A percentile compares a stretch with the other conserved stretches of the same genome.
Evolutionary conservation across 2,888 invertebrate species (phyloP).

Genomic region (Agrilus biguttatus): DNA sequence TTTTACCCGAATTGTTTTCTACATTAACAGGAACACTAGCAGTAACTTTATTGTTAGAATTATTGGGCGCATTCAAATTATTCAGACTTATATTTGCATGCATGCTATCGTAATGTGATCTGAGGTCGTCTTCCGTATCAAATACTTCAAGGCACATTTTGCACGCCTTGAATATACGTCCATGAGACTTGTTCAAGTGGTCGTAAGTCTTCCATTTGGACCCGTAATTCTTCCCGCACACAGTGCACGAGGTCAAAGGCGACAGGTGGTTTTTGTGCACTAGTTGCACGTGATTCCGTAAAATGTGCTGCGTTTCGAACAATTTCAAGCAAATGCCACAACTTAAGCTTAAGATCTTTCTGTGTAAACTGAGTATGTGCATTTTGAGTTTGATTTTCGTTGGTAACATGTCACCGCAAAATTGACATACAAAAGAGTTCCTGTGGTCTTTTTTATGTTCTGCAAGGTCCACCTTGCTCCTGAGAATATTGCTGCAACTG

Average conservation of each 20-base stretch:
- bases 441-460: constrained; percentile 38
- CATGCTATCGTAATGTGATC: constrained; percentile 31
- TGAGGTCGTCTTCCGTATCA: constrained; percentile 34
- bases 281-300: constrained; percentile 39
- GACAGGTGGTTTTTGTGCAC: constrained; percentile 34
- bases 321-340: constrained; percentile 43
- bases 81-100: constrained; percentile 18
- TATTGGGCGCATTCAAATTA: constrained; percentile 1
- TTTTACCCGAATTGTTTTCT: background rate
- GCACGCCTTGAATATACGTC: constrained; percentile 40
- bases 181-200: constrained; percentile 43
- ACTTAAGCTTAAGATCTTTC: constrained; percentile 39
- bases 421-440: constrained; percentile 39
- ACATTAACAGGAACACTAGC: background rate
- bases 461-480: constrained; percentile 36
- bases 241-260: constrained; percentile 38
- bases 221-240: constrained; percentile 44
- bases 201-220: constrained; percentile 45
- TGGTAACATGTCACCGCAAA: constrained; percentile 41
- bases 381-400: constrained; percentile 43
- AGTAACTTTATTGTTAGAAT: background rate
- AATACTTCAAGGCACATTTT: constrained; percentile 45
- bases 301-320: constrained; percentile 38
- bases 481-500: constrained; percentile 37
- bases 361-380: constrained; percentile 40